Evolutionary conservation across 1,140 invertebrate genomes (phyloP), one percentile per base, ranked within the genome.

Genomic region (Planococcus citri): DNA sequence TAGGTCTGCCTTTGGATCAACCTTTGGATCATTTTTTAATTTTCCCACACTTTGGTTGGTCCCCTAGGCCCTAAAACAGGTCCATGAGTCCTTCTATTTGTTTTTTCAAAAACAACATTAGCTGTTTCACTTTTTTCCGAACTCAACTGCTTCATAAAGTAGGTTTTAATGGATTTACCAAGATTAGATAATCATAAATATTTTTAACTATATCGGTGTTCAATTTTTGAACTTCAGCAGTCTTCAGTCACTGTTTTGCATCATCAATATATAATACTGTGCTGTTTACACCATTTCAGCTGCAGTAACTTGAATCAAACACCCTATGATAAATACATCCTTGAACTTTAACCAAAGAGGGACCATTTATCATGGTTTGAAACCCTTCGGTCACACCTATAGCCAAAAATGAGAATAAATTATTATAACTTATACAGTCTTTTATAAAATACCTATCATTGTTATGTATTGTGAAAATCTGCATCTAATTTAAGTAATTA

Each of bases 21-120:
- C 22, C 21, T 69, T 69, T 10, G 51, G 12, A 25, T 51, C 14
- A 38, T n/a, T 37, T 10, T n/a, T 33, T n/a, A 22, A 57, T 69
- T 27, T 69, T 22, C 1, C 12, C 29, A 41, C 25, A 24, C 21
- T 20, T 20, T 1, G 68, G 38, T 41, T 10, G 22, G 33, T 69
- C 68, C 17, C 68, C 38, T 69, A 69, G 51, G 22, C 17, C 68
- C 38, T 69, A 69, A 69, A 51, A 69, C 22, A 21, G 68, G 68
- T 1, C 68, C 33, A 9, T 69, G n/a, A 51, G 33, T 69, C 8
- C 21, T 24, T 22, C 68, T 38, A 20, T 24, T 21, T 10, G 68
- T 69, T 17, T 51, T 69, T 51, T 69, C 68, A 69, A 69, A 69
- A 17, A 41, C 68, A 33, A 69, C 9, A n/a, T 69, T 20, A 38